Conservation (phyloP, 2,797 vertebrate species). For the Melanotaenia parkinsoni region DNA sequence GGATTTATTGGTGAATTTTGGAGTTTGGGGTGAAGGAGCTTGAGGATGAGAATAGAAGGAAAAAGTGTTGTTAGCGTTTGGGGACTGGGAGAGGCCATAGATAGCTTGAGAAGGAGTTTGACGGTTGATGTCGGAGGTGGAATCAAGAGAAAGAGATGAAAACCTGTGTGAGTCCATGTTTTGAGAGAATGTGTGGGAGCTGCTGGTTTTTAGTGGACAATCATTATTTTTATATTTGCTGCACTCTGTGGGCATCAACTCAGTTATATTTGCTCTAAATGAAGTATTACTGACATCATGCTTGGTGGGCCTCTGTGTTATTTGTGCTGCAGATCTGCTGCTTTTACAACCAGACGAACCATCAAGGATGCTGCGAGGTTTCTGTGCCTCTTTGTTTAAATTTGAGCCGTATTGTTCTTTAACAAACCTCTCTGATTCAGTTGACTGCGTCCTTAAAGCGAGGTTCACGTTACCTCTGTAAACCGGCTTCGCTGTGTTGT, state of each 20-base stretch:
- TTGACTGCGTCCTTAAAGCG: conserved; percentile 33
- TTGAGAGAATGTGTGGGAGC: conserved; percentile 15
- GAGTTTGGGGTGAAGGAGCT: conserved; percentile 22
- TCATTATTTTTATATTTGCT: conserved; percentile 41
- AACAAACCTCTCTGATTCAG: conserved; percentile 28
- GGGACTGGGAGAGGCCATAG: conserved; percentile 1
- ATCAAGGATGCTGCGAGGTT: conserved; percentile 40
- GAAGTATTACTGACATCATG: conserved; percentile 33
- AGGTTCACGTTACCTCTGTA: conserved; percentile 51
- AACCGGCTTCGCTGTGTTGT: conserved; percentile 41
- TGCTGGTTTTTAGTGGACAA: conserved; percentile 31
- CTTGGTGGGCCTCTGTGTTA: conserved; percentile 32
- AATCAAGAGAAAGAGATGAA: conserved; percentile 18
- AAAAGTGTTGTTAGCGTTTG: conserved; percentile 30
- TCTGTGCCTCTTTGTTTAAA: conserved; percentile 55
- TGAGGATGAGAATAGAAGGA: conserved; percentile 21
- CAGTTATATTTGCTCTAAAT: conserved; percentile 30
- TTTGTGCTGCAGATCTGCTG: conserved; percentile 48
- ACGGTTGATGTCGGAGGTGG: conserved; percentile 22
- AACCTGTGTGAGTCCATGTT: conserved; percentile 44
- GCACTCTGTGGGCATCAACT: conserved; percentile 43
- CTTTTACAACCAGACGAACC: conserved; percentile 51
- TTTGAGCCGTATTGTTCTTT: conserved; percentile 29
- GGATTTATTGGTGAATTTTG: conserved; percentile 31
- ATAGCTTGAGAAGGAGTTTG: conserved; percentile 25